These are phyloP conservation scores for Albula goreensis DNA, from an alignment of 2,113 vertebrate species.

Conservation along the genomic window DNA sequence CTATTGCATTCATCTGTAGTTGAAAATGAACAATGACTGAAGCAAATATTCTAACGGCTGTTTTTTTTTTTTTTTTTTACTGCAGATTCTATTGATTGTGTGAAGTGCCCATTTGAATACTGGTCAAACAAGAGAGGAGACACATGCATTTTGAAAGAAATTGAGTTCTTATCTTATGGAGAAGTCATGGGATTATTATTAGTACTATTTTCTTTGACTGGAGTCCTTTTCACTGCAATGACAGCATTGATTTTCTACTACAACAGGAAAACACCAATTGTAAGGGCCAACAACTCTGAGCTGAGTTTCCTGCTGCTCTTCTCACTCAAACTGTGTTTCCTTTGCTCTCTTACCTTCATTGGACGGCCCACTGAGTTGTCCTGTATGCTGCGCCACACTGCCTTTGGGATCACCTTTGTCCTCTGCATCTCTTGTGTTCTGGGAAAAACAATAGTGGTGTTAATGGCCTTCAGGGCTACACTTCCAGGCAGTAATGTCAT, in stretches of 20 bases:
- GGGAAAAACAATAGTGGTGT: slow-evolving; percentile 74
- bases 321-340: slow-evolving; percentile 68
- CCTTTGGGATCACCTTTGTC: slow-evolving; percentile 70
- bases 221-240: slow-evolving; percentile 64
- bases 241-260: slow-evolving; percentile 61
- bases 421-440: slow-evolving; percentile 72
- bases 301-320: slow-evolving; percentile 73
- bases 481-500: slow-evolving; percentile 65
- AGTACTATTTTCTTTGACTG: slow-evolving; percentile 57
- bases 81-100: slow-evolving; percentile 66
- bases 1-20: no score
- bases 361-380: slow-evolving; percentile 65
- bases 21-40: neutral
- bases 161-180: slow-evolving; percentile 62
- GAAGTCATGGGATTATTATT: slow-evolving; percentile 63
- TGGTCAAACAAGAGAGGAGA: slow-evolving; percentile 69
- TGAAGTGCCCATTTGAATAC: slow-evolving; percentile 57
- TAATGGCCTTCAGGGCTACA: slow-evolving; percentile 72
- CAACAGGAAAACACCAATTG: slow-evolving; percentile 69
- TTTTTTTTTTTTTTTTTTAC: slow-evolving; percentile 7
- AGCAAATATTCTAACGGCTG: neutral
- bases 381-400: slow-evolving; percentile 71
- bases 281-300: slow-evolving; percentile 70
- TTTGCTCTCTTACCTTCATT: slow-evolving; percentile 70
- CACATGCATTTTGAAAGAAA: slow-evolving; percentile 62